These are phyloP conservation scores for Platalea minor DNA, from an alignment of 2,797 vertebrate genomes.

Conservation along the genomic window DNA sequence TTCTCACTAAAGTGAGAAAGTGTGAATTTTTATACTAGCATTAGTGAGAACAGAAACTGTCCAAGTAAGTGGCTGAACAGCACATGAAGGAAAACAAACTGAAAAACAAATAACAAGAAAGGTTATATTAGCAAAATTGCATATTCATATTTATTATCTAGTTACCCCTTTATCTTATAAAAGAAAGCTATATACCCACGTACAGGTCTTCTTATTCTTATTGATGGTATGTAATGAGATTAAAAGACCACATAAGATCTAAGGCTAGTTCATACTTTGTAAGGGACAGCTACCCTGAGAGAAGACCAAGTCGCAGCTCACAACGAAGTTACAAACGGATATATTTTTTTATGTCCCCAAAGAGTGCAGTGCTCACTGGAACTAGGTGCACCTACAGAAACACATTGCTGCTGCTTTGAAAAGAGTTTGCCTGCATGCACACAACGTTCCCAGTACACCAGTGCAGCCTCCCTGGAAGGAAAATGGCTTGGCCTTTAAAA, in stretches of 20 bases:
- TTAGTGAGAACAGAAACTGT: background rate
- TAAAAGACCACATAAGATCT: background rate
- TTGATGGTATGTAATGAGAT: fast-evolving
- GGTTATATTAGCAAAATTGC: background rate
- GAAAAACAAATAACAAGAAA: background rate
- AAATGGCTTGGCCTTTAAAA: background rate
- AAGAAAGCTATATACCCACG: background rate
- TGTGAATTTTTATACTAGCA: background rate
- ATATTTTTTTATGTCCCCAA: background rate
- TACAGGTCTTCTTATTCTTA: fast-evolving
- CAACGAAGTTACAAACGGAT: background rate
- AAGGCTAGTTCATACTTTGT: background rate
- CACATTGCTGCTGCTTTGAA: fast-evolving
- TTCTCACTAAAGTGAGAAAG: background rate
- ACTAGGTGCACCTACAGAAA: background rate
- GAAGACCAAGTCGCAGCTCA: background rate
- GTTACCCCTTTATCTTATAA: background rate
- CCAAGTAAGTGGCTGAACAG: background rate
- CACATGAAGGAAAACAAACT: background rate
- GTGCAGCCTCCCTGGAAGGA: background rate
- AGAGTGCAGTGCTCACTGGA: fast-evolving
- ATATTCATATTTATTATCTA: background rate
- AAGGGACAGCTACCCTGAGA: background rate
- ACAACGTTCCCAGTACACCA: fast-evolving
- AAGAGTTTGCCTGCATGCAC: background rate